Evolutionary conservation across 1,140 invertebrate species (phyloP), one percentile per base, ranked within the genome.

Genomic region (Chironomus tepperi): DNA sequence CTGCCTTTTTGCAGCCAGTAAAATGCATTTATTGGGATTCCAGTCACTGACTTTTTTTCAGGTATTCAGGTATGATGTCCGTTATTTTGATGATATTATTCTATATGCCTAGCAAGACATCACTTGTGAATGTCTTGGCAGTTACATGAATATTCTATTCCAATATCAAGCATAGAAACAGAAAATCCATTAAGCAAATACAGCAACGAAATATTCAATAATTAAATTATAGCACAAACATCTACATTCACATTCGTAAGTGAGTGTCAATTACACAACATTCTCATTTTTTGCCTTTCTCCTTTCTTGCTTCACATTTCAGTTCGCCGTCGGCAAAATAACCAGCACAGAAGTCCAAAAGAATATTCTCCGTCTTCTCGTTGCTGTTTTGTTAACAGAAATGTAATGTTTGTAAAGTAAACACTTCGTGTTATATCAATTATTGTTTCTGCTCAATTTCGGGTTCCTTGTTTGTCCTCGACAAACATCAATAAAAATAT

Each of bases 381-480:
- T 34, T 34, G 5, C 24, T 34, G n/a, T n/a, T 34, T 34, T 34
- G 24, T 34, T 34, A 34, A 34, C 24, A 34, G 24, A 34, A 34
- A 34, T 34, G 12, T 5, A 57, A n/a, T 57, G 12, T 57, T 57
- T 57, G 47, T 57, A 15, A n/a, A 57, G 47, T n/a, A 57, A 57
- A 57, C 47, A 57, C 47, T 57, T 57, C 47, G 47, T 57, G 47
- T 57, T 57, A 57, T 57, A 57, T 57, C 47, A 57, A 57, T 57
- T 57, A 57, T 57, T 57, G 47, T 57, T 57, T 57, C 47, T 57
- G 47, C 47, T 57, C 47, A 57, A 57, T 57, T 57, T 57, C 47
- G 47, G 47, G 47, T 57, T 57, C 47, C 47, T 57, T 57, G 12
- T 57, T 57, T 57, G 47, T 57, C 47, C 47, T 57, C n/a, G n/a